Base-by-base conservation (phyloP, 2,888 invertebrate genomes). In the Drosophila anceps region DNA sequence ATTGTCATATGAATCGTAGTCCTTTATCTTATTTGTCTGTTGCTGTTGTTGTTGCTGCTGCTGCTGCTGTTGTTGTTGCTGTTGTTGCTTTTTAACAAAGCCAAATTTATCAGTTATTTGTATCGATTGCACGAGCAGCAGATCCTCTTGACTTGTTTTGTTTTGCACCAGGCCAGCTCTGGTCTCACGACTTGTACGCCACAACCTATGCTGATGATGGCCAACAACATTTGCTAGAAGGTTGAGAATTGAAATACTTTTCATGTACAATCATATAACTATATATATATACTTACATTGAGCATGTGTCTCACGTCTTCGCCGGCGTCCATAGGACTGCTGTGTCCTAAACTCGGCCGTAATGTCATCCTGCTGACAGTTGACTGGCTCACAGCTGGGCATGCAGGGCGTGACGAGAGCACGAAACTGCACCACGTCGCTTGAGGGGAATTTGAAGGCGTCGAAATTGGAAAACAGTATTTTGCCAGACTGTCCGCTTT, bases 401-500 rank as follows among this genome's bases (percentile, higher is more conserved):
- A 98, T 96, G 93, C 98, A 98, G 0, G 98, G 98, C 4, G 98
- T 98, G 41, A 98, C 98, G 90, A 98, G 93, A 10, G 98, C 98
- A 75, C 98, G 95, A 95, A 98, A 98, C 92, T 98, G 98, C 3
- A 98, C 98, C 51, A 98, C 96, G 92, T 98, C 98, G 15, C 98
- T 98, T 54, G 98, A 98, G 48, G 98, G 98, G 94, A 98, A 98
- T 93, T 98, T 98, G 95, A 98, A 98, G 43, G 98, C 98, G 93
- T 98, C 98, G 94, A 98, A 98, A 93, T 97, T 96, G 57, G 98
- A 98, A 72, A 98, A 94, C 72, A 98, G 94, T 87, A 97, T 95
- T 95, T 97, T 97, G 93, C 96, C 96, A 70, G 96, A 95, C 84
- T 95, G 94, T 48, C 95, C 94, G 46, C 97, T 96, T 93, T 97